phyloP scores from a whole-genome alignment of 2,797 vertebrate species.

The Diceros bicornis region DNA sequence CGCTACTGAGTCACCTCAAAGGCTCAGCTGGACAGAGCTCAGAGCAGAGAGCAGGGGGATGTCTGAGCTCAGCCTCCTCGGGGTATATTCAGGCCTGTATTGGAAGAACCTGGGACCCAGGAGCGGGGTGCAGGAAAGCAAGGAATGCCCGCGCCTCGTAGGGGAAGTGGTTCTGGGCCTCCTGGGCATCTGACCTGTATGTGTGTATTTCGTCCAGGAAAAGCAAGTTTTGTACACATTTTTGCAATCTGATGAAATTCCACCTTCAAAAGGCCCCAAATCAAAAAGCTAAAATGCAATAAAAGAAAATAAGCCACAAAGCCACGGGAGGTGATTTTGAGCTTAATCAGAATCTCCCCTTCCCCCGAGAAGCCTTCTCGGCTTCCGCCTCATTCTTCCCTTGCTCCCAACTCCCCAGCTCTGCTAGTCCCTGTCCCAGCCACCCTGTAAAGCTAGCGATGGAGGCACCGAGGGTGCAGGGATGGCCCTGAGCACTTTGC shows the following conservation, averaged over 20 bases:
- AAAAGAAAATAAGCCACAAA: neutral
- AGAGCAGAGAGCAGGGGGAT: neutral
- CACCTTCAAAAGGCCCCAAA: neutral
- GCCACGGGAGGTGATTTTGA: neutral
- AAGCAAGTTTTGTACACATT: neutral
- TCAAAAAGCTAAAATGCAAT: neutral
- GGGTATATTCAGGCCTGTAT: neutral
- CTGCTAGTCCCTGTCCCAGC: neutral
- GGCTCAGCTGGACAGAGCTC: neutral
- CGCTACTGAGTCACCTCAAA: neutral
- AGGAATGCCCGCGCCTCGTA: fast-evolving
- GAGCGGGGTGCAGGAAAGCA: fast-evolving
- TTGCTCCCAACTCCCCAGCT: neutral
- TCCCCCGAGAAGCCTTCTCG: neutral
- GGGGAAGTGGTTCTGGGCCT: neutral
- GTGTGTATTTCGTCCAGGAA: neutral
- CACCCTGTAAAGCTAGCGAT: neutral
- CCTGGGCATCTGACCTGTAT: neutral
- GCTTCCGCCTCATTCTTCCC: neutral
- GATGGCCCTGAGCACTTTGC: neutral
- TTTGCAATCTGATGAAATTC: neutral
- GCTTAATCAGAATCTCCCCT: neutral
- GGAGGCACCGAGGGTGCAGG: neutral
- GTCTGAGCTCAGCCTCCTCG: neutral
- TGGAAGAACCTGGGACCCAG: too few species aligned